Evolutionary conservation across 2,113 vertebrate species (phyloP).

Genomic region (Pontoporia blainvillei): DNA sequence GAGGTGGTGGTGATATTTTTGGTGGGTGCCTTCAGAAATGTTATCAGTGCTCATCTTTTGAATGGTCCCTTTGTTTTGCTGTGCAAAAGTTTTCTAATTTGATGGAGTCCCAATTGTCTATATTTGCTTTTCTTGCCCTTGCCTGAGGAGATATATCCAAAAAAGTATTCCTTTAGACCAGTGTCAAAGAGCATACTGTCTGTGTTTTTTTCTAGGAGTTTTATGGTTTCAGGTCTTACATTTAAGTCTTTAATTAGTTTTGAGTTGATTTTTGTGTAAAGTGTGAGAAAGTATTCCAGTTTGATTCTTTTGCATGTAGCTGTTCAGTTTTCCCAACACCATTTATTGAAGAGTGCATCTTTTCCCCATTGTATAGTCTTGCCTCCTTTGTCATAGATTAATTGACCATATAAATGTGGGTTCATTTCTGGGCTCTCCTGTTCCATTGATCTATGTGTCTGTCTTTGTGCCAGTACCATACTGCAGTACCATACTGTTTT

Average conservation of each 20-base stretch:
- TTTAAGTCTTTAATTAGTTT: not conserved
- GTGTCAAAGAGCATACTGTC: not conserved
- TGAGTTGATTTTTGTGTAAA: not conserved
- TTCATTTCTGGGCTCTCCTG: not conserved
- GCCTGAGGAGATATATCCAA: not conserved
- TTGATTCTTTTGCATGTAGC: not conserved
- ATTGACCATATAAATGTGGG: not conserved
- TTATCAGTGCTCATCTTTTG: not conserved
- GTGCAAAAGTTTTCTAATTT: not conserved
- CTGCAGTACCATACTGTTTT: not conserved
- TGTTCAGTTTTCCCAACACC: not conserved
- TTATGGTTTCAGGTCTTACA: not conserved
- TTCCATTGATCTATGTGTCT: not conserved
- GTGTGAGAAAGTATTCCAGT: not conserved
- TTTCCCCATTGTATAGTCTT: not conserved
- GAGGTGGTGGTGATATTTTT: not conserved
- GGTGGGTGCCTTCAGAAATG: not conserved
- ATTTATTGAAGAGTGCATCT: not conserved
- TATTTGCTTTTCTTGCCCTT: not conserved
- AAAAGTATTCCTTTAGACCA: not conserved
- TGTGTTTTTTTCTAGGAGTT: not conserved
- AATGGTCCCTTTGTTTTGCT: not conserved
- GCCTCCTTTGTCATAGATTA: not conserved
- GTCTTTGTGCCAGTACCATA: not conserved
- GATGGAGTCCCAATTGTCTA: not conserved